Evolutionary conservation across 1,140 invertebrate genomes (phyloP).

Genomic region (Caenorhabditis inopinata): DNA sequence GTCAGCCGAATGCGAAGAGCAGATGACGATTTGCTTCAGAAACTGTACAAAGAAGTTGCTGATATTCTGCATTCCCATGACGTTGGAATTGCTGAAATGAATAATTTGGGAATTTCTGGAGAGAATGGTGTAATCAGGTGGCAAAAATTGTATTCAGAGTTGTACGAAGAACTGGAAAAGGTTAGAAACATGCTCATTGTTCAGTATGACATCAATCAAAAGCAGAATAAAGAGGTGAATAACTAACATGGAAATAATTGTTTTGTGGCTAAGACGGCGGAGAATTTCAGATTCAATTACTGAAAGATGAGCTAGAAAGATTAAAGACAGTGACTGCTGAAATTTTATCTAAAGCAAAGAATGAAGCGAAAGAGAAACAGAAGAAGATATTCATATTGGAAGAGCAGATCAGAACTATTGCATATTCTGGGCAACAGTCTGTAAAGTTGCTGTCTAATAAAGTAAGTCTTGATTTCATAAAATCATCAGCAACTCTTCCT

Average conservation of each 20-base stretch:
- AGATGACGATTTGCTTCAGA: constrained; percentile 50
- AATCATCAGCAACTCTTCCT: no score
- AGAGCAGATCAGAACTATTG: constrained; percentile 43
- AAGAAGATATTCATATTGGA: constrained; percentile 43
- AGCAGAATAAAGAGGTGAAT: constrained; percentile 55
- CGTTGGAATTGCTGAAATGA: not conserved
- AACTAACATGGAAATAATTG: not conserved
- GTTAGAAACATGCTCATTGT: constrained; percentile 56
- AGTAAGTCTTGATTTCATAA: no score
- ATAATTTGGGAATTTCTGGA: not conserved
- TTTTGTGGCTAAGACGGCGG: not conserved
- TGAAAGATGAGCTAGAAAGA: constrained; percentile 49
- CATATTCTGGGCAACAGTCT: constrained; percentile 44
- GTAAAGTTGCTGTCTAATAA: not conserved
- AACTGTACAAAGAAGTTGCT: constrained; percentile 56
- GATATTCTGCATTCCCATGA: constrained; percentile 51
- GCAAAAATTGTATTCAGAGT: constrained; percentile 63
- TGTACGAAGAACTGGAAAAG: constrained; percentile 62
- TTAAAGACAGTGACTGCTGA: constrained; percentile 47
- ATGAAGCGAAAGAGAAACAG: constrained; percentile 46
- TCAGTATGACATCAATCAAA: constrained; percentile 58
- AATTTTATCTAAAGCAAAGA: constrained; percentile 49
- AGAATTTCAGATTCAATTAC: constrained; percentile 49
- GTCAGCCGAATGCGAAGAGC: constrained; percentile 9
- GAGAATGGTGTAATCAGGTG: constrained; percentile 47